phyloP scores from a whole-genome alignment of 1,140 invertebrate species.

The Drosophila takahashii region DNA sequence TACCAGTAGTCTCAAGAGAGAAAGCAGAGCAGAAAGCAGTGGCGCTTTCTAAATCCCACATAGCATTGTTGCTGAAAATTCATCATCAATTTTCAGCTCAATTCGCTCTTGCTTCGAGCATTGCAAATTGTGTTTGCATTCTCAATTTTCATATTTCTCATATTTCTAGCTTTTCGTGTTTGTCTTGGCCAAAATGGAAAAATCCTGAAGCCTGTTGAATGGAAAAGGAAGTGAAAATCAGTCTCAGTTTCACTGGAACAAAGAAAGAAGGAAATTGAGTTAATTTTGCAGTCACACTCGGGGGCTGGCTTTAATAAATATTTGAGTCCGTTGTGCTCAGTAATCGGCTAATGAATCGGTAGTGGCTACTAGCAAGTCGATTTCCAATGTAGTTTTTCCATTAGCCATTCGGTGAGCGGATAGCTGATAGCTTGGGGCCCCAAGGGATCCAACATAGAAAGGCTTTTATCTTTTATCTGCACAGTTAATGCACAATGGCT shows the following conservation, averaged over 20 bases:
- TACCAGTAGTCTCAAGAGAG: not conserved
- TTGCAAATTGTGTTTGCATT: slow-evolving; percentile 53
- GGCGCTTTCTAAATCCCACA: not conserved
- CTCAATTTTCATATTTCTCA: slow-evolving; percentile 50
- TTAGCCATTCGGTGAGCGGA: not conserved
- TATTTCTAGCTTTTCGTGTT: slow-evolving; percentile 37
- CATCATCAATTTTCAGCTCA: slow-evolving; percentile 45
- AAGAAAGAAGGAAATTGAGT: slow-evolving; percentile 38
- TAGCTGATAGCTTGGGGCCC: not conserved
- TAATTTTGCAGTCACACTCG: slow-evolving; percentile 46
- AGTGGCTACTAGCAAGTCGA: not conserved
- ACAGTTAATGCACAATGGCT: slow-evolving; percentile 29
- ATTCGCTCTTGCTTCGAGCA: slow-evolving; percentile 42
- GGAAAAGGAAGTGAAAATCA: slow-evolving; percentile 16
- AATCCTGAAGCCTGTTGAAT: slow-evolving; percentile 3
- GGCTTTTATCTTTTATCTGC: slow-evolving; percentile 32
- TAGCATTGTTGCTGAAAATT: slow-evolving; percentile 32
- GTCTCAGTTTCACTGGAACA: slow-evolving; percentile 40
- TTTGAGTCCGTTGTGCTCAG: slow-evolving; percentile 23
- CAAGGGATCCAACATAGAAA: slow-evolving; percentile 2
- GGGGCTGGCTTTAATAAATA: slow-evolving; percentile 37
- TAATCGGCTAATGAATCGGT: slow-evolving; percentile 37
- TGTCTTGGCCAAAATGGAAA: slow-evolving; percentile 45
- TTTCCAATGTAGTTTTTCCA: slow-evolving; percentile 5
- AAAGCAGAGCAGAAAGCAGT: not conserved